Evolutionary conservation across 2,797 vertebrate species (phyloP), one percentile per base, ranked within the genome.

Genomic region (Macropodus opercularis): DNA sequence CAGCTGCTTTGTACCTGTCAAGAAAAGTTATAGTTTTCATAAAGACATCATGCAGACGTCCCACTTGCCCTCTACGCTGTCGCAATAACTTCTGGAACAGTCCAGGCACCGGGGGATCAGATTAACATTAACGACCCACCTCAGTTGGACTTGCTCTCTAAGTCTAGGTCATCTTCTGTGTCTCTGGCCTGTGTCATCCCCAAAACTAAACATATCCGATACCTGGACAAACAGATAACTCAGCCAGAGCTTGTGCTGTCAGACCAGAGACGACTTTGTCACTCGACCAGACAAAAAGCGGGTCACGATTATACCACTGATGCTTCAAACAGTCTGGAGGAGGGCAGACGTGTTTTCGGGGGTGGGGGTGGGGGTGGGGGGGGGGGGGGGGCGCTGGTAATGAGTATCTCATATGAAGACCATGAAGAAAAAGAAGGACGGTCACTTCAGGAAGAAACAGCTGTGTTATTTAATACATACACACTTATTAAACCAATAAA

Each of bases 171-270:
- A 31, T 59, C 64, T 51, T 77, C 54, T 55, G 48, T 59, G 54
- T 65, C 50, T 74, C 76, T 75, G 79, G 43, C 6, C 46, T 9
- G 50, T 60, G 59, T 81, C 82, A 73, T 66, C 77, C 63, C 57
- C 59, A 73, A 78, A n/a, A 34, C 63, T 61, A 76, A 86, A 80
- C 77, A 79, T 38, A 81, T 76, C 79, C 63, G 41, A 26, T 73
- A 53, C 64, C 70, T 72, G 59, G 70, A 83, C 77, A 78, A 85
- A 86, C 75, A 84, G 58, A 80, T 26, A 58, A 35, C 67, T 50
- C 42, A 69, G 43, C 52, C 53, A 36, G 61, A 76, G 44, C 74
- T 75, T 50, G 78, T 76, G 83, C 78, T 84, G 76, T 72, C 77
- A 60, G 57, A 70, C 34, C 1, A 27, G 54, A 75, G 57, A 69